A percentile compares a stretch with the other conserved stretches of the same genome.
phyloP scores from a whole-genome alignment of 64 coral and sea anemone species.

The Montipora sp. region DNA sequence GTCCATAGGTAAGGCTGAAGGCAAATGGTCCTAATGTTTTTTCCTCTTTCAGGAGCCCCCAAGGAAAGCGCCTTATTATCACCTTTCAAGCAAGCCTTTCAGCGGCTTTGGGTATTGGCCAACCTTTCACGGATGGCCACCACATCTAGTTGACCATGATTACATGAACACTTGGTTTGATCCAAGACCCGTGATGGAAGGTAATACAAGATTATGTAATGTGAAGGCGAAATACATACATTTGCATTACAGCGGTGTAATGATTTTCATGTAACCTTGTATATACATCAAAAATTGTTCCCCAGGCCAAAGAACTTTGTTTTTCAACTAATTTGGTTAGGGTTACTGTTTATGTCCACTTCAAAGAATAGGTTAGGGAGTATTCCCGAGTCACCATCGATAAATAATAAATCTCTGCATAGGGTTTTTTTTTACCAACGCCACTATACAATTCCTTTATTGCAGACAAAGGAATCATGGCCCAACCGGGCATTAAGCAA shows the following conservation, averaged over 20 bases:
- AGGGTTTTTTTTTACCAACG: too few relatives aligned
- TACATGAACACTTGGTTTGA: constrained; percentile 73
- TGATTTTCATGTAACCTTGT: too few relatives aligned
- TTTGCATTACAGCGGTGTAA: too few relatives aligned
- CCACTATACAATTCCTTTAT: background rate
- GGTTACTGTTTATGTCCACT: background rate
- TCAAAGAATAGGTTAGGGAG: too few relatives aligned
- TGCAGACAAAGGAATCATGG: constrained; percentile 48
- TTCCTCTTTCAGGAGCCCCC: background rate
- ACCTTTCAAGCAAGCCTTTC: constrained; percentile 7
- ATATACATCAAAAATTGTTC: too few relatives aligned
- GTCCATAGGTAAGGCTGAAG: too few relatives aligned
- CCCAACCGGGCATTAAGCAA: constrained; percentile 34
- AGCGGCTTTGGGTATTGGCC: constrained; percentile 41
- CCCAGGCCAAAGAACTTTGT: too few relatives aligned
- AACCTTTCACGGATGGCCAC: constrained; percentile 35
- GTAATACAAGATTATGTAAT: background rate
- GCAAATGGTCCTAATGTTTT: background rate
- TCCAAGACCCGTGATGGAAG: constrained; percentile 79
- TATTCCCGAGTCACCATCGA: too few relatives aligned
- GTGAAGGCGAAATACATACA: too few relatives aligned
- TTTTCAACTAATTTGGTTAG: background rate
- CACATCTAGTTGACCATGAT: constrained; percentile 63
- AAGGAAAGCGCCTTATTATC: constrained; percentile 40
- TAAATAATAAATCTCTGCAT: too few relatives aligned